Evolutionary conservation across 2,888 invertebrate species (phyloP), one percentile per base, ranked within the genome.

Genomic region (Scrobipalpa costella): DNA sequence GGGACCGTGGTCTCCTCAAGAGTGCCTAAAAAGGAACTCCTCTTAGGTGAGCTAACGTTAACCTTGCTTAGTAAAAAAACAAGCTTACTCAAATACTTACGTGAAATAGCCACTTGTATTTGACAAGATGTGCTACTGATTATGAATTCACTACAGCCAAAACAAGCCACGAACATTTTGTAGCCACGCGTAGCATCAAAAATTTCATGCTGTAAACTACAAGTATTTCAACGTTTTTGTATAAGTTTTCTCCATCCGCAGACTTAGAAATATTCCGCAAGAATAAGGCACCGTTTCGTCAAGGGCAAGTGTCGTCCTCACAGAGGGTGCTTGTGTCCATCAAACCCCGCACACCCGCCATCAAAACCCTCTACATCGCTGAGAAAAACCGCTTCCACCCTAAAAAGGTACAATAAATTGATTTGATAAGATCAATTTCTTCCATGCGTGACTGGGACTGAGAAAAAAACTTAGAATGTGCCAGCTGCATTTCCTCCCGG

Each of bases 271-370:
- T 87, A 71, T 72, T 83, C 61, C 79, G 80, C 69, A 85, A 79
- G 69, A 76, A n/a, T n/a, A n/a, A 69, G 62, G 67, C 78, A 21
- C 7, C 27, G 6, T 33, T 7, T n/a, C 21, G 33, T n/a, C 47
- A 7, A 63, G 69, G 76, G 34, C 70, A 70, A 64, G 75, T 73
- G 52, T 77, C 77, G 55, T 69, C 77, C 58, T 79, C 85, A 2
- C 85, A 86, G 76, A 81, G 80, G 75, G 81, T 90, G 34, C 69
- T 87, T 0, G 84, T 90, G 15, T 84, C 85, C 7, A 83, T 90
- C 63, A 86, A 87, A 71, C 85, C 84, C 15, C 82, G 83, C 63
- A 67, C 73, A 17, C 86, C 87, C 36, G 75, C 81, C 13, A 85
- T 89, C 50, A 86, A 86, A 77, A 88, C 86, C 34, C 66, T 90